Base-by-base conservation (phyloP, 2,797 vertebrate genomes). In the Anomalospiza imberbis region DNA sequence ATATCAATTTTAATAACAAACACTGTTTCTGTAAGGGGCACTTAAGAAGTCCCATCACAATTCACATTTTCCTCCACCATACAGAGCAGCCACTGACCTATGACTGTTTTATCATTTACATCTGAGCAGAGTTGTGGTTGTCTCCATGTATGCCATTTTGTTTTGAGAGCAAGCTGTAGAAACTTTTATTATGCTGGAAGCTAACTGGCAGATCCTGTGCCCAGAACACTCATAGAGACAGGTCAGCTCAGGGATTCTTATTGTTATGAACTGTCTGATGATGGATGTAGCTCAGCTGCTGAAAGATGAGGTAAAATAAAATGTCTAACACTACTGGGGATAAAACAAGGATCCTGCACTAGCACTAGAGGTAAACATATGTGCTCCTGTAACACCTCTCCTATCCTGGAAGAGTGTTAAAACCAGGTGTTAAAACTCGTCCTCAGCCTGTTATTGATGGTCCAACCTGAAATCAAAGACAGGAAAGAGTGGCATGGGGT, bases 401-500 rank as follows among this genome's bases (percentile, higher is more conserved):
- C 29, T 20, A 25, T 16, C 22, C 48, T 12, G 34, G 55, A n/a
- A 24, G 42, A 6, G 58, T 16, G 26, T 62, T 66, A 38, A 3
- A 79, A 24, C 21, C 28, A 71, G 36, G 17, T 12, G 22, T 51
- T 28, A 73, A 91, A 88, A 89, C 13, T 48, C 2, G 0, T 40
- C 32, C 62, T 55, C 22, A 31, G n/a, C 11, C n/a, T 7, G 0
- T 25, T 34, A 42, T 2, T 22, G 40, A 50, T 29, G 26, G n/a
- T 60, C 28, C 38, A 77, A 50, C 15, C 29, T 20, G 38, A 55
- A 58, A 19, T 36, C 14, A 34, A 22, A 66, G 68, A 29, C 0
- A 5, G 55, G 5, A 76, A 38, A 44, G 29, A 68, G 16, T 3
- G 4, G 45, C 32, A 79, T 0, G 0, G 17, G 10, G 4, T 40